Percentiles rank a stretch among this genome's conserved stretches.
Conservation (phyloP, 64 coral and sea anemone genomes). For the Actinia tenebrosa region DNA sequence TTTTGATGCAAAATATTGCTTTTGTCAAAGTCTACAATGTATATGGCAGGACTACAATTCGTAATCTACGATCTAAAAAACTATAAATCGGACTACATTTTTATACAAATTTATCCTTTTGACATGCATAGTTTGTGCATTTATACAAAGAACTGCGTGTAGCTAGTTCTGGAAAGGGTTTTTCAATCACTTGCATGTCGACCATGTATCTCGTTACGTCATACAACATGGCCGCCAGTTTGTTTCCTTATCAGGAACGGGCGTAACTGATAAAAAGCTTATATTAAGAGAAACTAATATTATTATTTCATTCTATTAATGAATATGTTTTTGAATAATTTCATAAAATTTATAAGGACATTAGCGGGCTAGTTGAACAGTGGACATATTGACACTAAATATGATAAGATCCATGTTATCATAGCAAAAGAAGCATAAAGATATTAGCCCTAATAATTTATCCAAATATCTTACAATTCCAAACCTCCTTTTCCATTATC, state of each 20-base stretch:
- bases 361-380: too few relatives aligned
- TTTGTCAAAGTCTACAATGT: neutral
- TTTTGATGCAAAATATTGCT: slow-evolving; percentile 26
- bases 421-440: neutral
- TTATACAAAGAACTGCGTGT: neutral
- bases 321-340: neutral
- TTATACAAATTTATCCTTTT: neutral
- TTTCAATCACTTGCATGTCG: neutral
- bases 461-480: neutral
- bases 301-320: neutral
- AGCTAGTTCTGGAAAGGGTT: neutral
- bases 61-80: slow-evolving; percentile 3
- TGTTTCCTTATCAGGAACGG: neutral
- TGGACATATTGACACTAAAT: too few relatives aligned
- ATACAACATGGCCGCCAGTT: neutral
- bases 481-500: neutral
- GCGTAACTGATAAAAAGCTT: neutral
- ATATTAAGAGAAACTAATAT: neutral
- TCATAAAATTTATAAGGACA: neutral
- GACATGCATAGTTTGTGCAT: neutral
- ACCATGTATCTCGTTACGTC: neutral
- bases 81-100: slow-evolving; percentile 10
- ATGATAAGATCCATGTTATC: too few relatives aligned
- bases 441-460: neutral
- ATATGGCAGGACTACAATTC: neutral